phyloP scores from a whole-genome alignment of 2,888 invertebrate species.

The Idaea dimidiata region DNA sequence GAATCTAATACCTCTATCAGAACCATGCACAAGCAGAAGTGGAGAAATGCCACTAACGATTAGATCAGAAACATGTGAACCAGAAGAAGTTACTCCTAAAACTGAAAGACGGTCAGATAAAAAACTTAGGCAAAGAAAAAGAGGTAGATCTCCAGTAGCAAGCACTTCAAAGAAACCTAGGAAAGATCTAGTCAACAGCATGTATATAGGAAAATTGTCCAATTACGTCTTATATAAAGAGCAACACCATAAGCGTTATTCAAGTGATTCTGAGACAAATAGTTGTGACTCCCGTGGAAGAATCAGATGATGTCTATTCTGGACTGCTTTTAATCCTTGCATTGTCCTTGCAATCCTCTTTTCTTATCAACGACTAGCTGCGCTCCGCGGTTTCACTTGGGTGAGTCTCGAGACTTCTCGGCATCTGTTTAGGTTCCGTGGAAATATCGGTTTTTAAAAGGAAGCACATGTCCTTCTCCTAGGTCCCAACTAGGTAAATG shows the following conservation, averaged over 20 bases:
- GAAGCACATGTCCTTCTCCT: no score
- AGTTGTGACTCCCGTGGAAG: background rate
- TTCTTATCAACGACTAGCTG: background rate
- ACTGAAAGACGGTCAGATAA: background rate
- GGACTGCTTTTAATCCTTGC: background rate
- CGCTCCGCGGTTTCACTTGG: no score
- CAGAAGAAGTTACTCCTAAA: constrained; percentile 6
- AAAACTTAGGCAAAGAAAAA: constrained; percentile 18
- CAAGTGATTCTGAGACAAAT: constrained; percentile 30
- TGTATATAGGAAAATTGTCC: constrained; percentile 43
- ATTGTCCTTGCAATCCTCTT: background rate
- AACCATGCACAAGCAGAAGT: background rate
- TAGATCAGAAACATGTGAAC: background rate
- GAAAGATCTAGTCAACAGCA: constrained; percentile 16
- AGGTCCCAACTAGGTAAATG: no score
- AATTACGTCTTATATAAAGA: constrained; percentile 34
- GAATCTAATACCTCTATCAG: background rate
- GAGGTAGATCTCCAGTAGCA: constrained; percentile 32
- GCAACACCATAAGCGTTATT: constrained; percentile 13
- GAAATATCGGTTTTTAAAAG: no score
- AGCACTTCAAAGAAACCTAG: constrained; percentile 30
- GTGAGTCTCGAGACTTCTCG: no score
- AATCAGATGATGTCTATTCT: background rate
- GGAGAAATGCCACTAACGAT: constrained; percentile 2
- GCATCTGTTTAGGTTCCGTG: no score